Evolutionary conservation across 2,797 vertebrate species (phyloP), one percentile per base, ranked within the genome.

Genomic region (Alfaro cultratus): DNA sequence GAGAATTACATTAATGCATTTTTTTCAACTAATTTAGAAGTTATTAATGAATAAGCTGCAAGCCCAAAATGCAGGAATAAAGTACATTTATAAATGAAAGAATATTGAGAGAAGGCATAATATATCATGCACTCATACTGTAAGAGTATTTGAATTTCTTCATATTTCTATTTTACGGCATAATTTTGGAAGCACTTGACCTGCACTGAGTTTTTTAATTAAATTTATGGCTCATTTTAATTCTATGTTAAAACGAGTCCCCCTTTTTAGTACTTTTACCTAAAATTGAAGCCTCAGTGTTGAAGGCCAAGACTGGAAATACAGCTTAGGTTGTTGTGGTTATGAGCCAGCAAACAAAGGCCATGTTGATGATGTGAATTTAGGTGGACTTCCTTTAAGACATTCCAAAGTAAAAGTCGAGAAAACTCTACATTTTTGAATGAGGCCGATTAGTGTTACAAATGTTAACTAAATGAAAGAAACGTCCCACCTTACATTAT

Each of bases 381-480:
- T 5, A 75, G 45, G 1, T 74, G 15, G 41, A 57, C 57, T 73
- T 84, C 83, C 62, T 29, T 16, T 16, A 2, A 15, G 0, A 3
- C 26, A 41, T 85, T 81, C 88, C 87, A 91, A 87, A 93, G 18
- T 92, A 93, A 91, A 89, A 73, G 36, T 36, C 41, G 23, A 12
- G 13, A 6, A 36, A 53, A 21, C 18, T 2, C 18, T 41, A 55
- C 2, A 9, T 55, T 55, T 55, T 53, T 26, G 3, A 39, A 23
- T 1, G 16, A 31, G 16, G 31, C 7, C 46, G 5, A 49, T 9
- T 23, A 26, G 31, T 26, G 11, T 29, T 49, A 39, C 15, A 46
- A 9, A 46, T 12, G 13, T 46, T 21, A 36, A 36, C 8, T 1
- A 70, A 70, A 51, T 36, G 34, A 71, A 29, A 31, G 0, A 39